Conservation (phyloP, 2,113 vertebrate genomes). For the Drymodes brunneopygia region DNA sequence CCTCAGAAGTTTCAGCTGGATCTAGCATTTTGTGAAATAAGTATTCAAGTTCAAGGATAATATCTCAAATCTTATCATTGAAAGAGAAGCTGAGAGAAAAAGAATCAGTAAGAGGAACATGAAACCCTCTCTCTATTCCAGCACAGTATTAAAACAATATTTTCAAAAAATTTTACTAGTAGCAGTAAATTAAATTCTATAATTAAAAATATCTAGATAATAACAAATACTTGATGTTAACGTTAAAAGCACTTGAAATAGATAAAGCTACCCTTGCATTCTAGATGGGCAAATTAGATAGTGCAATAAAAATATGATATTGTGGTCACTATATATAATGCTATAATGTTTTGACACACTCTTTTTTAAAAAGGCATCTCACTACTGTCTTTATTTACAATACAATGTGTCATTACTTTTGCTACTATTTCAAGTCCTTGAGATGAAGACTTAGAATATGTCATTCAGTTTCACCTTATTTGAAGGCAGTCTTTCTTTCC, state of each 20-base stretch:
- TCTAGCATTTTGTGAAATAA: not conserved
- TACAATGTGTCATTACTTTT: not conserved
- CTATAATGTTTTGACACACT: not conserved
- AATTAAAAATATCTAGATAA: not conserved
- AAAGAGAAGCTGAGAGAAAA: not conserved
- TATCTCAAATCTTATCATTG: not conserved
- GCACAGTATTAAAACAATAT: not conserved
- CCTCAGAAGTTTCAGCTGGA: not conserved
- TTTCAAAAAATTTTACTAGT: not conserved
- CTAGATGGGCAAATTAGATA: not conserved
- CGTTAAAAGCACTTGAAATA: not conserved
- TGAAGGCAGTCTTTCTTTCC: not conserved
- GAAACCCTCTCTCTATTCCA: not conserved
- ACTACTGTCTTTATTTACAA: not conserved
- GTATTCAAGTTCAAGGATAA: not conserved
- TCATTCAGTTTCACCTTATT: not conserved
- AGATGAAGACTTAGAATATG: not conserved
- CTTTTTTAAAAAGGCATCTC: not conserved
- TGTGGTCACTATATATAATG: not conserved
- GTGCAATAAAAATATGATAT: not conserved
- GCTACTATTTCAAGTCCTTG: not conserved
- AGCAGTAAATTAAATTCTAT: not conserved
- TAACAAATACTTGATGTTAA: not conserved
- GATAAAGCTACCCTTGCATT: not conserved
- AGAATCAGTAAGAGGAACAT: not conserved